A percentile compares a stretch with the other conserved stretches of the same genome.
Evolutionary conservation across 1,140 invertebrate species (phyloP).

Genomic region (Musca domestica): DNA sequence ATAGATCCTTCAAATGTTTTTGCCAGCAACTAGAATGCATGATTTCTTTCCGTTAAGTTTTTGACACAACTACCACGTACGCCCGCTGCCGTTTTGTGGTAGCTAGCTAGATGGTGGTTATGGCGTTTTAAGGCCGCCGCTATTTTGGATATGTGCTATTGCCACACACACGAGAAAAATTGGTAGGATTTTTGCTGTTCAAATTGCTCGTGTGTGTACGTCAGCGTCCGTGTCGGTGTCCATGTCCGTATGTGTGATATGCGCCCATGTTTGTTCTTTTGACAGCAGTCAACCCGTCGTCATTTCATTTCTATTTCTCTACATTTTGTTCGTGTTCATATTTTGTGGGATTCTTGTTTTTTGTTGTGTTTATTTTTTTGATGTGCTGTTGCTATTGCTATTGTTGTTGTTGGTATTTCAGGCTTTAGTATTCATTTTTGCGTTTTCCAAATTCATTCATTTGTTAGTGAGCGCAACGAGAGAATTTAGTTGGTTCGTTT

Average conservation of each 20-base stretch:
- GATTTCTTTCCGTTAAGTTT: constrained; percentile 2
- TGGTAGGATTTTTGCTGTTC: constrained; percentile 1
- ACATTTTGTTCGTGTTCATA: constrained; percentile 26
- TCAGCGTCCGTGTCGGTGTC: neutral
- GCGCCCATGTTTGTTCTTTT: constrained; percentile 55
- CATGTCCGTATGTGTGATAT: constrained; percentile 27
- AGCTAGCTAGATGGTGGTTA: too few relatives aligned
- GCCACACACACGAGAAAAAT: neutral
- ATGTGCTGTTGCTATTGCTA: neutral
- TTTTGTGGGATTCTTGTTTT: constrained; percentile 1
- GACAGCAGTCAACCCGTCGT: constrained; percentile 54
- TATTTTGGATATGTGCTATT: neutral
- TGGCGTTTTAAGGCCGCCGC: constrained; percentile 3
- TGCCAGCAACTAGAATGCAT: neutral
- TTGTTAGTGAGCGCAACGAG: neutral
- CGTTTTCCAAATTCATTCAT: constrained; percentile 12
- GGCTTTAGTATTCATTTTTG: neutral
- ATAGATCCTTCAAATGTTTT: too few relatives aligned
- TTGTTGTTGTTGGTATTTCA: neutral
- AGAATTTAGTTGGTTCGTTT: neutral
- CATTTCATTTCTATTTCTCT: constrained; percentile 51
- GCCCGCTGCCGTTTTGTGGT: too few relatives aligned
- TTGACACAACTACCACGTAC: too few relatives aligned
- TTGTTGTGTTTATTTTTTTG: neutral
- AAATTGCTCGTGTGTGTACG: neutral